These are phyloP conservation scores for Epinotia demarniana DNA, from an alignment of 2,888 invertebrate species.

Conservation along the genomic window DNA sequence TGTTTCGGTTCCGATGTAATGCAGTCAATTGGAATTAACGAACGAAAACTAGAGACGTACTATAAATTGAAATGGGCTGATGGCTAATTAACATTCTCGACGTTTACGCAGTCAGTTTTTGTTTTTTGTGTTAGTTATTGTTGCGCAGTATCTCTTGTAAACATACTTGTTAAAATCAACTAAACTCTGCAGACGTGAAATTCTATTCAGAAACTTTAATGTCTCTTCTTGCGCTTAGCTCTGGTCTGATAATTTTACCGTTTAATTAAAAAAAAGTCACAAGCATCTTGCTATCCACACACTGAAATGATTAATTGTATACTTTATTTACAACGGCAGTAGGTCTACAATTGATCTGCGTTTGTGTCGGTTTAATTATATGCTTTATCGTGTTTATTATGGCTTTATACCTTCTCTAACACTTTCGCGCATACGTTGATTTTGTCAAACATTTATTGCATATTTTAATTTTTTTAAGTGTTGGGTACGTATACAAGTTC, in stretches of 20 bases:
- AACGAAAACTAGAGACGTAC: too few species aligned
- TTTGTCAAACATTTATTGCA: slow-evolving; percentile 25
- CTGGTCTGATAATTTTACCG: slow-evolving; percentile 37
- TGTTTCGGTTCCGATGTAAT: too few species aligned
- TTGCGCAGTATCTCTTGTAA: too few species aligned
- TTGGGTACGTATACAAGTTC: background rate
- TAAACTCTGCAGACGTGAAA: slow-evolving; percentile 13
- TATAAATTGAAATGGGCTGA: too few species aligned
- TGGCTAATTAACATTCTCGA: too few species aligned
- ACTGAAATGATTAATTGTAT: background rate
- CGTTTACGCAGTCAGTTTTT: too few species aligned
- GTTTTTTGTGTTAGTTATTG: too few species aligned
- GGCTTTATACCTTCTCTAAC: background rate
- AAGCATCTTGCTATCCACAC: background rate
- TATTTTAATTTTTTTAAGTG: background rate
- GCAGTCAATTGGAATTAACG: too few species aligned
- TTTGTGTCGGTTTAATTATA: background rate
- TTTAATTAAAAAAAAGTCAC: slow-evolving; percentile 1
- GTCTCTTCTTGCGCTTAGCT: slow-evolving; percentile 23
- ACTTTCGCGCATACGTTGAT: slow-evolving; percentile 21
- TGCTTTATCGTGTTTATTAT: background rate
- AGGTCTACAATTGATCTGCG: background rate
- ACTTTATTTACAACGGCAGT: background rate
- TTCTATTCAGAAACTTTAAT: slow-evolving; percentile 31
- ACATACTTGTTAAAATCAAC: background rate